A percentile compares a stretch with the other conserved stretches of the same genome.
Conservation (phyloP, 2,113 vertebrate genomes). For the Australoheros scitulus region DNA sequence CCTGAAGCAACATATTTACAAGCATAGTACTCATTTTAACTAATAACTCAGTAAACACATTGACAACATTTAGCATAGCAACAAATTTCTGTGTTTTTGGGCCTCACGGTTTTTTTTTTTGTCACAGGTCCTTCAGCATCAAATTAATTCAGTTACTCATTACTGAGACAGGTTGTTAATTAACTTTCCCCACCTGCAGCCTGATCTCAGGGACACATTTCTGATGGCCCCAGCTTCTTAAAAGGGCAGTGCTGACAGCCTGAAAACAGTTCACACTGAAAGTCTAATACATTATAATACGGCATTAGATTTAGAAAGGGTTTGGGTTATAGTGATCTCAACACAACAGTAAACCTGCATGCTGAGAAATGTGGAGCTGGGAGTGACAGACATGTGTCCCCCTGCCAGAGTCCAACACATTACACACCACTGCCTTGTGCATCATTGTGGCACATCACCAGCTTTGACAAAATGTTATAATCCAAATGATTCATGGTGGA, state of each 20-base stretch:
- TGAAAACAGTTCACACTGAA: not conserved
- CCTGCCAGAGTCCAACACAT: not conserved
- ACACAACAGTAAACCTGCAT: too few species aligned
- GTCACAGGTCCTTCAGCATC: not conserved
- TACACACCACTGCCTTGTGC: not conserved
- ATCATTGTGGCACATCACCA: not conserved
- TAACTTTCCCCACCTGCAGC: not conserved
- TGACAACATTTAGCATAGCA: not conserved
- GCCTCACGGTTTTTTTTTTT: not conserved
- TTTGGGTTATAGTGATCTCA: too few species aligned
- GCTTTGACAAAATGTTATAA: not conserved
- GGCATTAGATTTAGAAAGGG: too few species aligned
- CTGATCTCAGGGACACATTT: not conserved
- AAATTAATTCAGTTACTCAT: not conserved
- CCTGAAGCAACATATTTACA: conserved; percentile 19
- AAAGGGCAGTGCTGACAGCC: not conserved
- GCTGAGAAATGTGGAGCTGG: too few species aligned
- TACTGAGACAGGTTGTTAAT: not conserved
- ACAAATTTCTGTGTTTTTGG: not conserved
- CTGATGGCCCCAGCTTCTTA: not conserved
- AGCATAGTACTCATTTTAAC: not conserved
- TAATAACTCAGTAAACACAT: not conserved
- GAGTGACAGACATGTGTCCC: not conserved
- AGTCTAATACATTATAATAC: not conserved
- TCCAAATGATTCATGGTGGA: not conserved